Conservation (phyloP, 2,113 vertebrate species). For the Poeciliopsis prolifica region DNA sequence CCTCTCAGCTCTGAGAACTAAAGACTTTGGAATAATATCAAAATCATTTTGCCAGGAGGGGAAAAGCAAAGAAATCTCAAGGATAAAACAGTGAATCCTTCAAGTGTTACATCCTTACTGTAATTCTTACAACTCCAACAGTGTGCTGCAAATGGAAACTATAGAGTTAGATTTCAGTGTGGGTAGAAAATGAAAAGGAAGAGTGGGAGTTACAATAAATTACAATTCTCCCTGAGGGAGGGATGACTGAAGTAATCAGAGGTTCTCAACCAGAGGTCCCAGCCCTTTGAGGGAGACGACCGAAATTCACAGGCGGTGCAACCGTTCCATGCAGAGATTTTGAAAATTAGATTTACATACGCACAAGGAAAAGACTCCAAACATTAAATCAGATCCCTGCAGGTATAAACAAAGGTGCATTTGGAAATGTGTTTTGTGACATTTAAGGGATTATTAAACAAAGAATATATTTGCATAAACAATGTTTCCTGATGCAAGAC, state of each 20-base stretch:
- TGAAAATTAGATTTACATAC: background rate
- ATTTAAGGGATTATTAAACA: too few species aligned
- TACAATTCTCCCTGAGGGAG: background rate
- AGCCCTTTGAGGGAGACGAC: background rate
- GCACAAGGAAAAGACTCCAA: background rate
- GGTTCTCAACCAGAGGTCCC: background rate
- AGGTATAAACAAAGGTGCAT: too few species aligned
- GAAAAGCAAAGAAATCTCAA: constrained; percentile 4
- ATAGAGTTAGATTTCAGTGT: background rate
- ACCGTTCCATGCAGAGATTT: background rate
- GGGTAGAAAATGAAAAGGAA: background rate
- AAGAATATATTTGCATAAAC: too few species aligned
- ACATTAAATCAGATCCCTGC: too few species aligned
- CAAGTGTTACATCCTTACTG: background rate
- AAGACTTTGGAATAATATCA: background rate
- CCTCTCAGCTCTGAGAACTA: background rate
- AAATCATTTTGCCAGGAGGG: background rate
- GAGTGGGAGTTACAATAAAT: background rate
- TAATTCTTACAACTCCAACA: background rate
- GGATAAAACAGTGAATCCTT: background rate
- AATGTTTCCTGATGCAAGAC: too few species aligned
- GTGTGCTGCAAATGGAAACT: background rate
- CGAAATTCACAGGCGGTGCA: background rate
- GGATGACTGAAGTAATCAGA: background rate
- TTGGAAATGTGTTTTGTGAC: too few species aligned